Evolutionary conservation across 1,140 invertebrate genomes (phyloP), one percentile per base, ranked within the genome.

Genomic region (Cotesia typhae): DNA sequence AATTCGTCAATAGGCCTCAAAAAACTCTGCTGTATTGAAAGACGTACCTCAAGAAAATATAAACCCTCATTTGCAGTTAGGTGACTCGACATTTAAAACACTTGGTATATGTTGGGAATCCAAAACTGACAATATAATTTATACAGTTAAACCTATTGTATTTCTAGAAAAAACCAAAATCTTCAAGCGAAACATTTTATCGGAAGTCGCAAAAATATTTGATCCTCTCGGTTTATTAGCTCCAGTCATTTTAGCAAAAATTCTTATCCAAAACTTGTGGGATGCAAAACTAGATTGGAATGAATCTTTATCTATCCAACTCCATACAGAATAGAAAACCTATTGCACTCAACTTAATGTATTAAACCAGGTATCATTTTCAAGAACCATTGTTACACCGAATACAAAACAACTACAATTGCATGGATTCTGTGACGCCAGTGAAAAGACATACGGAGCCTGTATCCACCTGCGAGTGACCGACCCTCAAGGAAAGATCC

Each of bases 211-310:
- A n/a, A 71, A 72, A 63, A 57, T 80, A 4, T 89, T 84, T 74
- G 88, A 88, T 75, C 87, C 87, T 14, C 14, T 14, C 14, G 14
- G 14, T 14, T 14, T 14, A 14, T 14, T 14, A 14, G 14, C 0
- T 14, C 14, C 14, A 14, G 14, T 14, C 14, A 14, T 14, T 14
- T 14, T 14, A 14, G 14, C 14, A 14, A 14, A 88, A 78, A 78
- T 85, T 4, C 70, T 88, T 4, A 65, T 88, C 9, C 87, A 89
- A 80, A 60, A 80, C 67, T 53, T 88, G 9, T 87, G 87, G 85
- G 37, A 75, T 65, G 35, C 36, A 41, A 77, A 81, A 37, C 6
- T 84, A 10, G 80, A 77, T 63, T 89, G 87, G 86, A 87, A 88
- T 74, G 80, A 84, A 36, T 61, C 73, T 36, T 72, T 87, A 7